Evolutionary conservation across 2,113 vertebrate species (phyloP).

Genomic region (Tricholaema leucomelas): DNA sequence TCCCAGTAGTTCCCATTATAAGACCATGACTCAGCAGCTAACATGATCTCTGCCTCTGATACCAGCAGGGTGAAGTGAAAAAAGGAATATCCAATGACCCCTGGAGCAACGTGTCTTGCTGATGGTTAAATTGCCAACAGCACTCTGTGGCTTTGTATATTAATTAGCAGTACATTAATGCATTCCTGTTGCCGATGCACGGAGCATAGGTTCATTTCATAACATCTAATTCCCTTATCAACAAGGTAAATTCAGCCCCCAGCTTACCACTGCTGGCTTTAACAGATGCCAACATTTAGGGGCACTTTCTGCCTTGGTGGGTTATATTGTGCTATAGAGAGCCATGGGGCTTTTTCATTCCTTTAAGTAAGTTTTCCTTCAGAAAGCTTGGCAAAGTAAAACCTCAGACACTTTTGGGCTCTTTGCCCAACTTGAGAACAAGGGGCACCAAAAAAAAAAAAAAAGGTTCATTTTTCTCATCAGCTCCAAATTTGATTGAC

Average conservation of each 20-base stretch:
- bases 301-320: neutral
- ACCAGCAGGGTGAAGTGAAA: neutral
- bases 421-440: slow-evolving; percentile 59
- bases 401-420: slow-evolving; percentile 50
- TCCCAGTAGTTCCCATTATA: slow-evolving; percentile 37
- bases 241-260: neutral
- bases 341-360: neutral
- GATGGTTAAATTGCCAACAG: slow-evolving; percentile 33
- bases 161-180: slow-evolving; percentile 52
- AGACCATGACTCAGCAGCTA: slow-evolving; percentile 38
- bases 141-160: slow-evolving; percentile 19
- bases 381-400: slow-evolving; percentile 46
- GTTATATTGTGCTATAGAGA: neutral
- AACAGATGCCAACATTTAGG: neutral
- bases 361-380: slow-evolving; percentile 39
- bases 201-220: slow-evolving; percentile 7
- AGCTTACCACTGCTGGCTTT: neutral
- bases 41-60: slow-evolving; percentile 1
- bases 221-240: slow-evolving; percentile 30
- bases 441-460: slow-evolving; percentile 54
- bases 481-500: slow-evolving; percentile 54
- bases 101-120: neutral
- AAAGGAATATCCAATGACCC: neutral
- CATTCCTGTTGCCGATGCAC: neutral
- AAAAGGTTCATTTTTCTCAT: slow-evolving; percentile 57